Conservation (phyloP, 2,797 vertebrate species). For the Vespertilio murinus region DNA sequence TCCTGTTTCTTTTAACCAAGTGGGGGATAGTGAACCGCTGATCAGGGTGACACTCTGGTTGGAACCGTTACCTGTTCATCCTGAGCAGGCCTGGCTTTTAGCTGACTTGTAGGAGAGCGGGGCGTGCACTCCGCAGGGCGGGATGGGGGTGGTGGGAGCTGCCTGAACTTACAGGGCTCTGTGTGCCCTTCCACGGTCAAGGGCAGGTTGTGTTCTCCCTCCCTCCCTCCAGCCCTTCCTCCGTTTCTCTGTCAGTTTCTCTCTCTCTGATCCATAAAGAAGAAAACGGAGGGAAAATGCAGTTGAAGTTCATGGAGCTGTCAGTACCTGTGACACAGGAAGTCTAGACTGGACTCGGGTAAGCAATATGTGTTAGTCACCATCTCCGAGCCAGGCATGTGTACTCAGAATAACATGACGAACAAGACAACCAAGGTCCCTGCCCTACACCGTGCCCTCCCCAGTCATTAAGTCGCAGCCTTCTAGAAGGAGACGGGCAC, state of each 20-base stretch:
- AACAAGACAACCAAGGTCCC: rapidly evolving
- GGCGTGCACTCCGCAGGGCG: neutral
- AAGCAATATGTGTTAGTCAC: neutral
- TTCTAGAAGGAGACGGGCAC: neutral
- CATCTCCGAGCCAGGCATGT: neutral
- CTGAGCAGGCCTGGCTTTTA: neutral
- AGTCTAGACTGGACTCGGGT: neutral
- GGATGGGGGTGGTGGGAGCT: rapidly evolving
- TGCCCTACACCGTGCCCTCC: neutral
- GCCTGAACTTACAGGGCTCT: rapidly evolving
- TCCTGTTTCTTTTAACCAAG: neutral
- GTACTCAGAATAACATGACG: rapidly evolving
- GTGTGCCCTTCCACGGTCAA: rapidly evolving
- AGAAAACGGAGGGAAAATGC: neutral
- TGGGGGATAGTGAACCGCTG: no score
- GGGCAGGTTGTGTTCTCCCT: no score
- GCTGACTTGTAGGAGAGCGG: rapidly evolving
- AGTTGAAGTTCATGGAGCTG: neutral
- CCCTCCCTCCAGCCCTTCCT: neutral
- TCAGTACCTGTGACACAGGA: no score
- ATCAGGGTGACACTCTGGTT: no score
- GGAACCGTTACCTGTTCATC: neutral
- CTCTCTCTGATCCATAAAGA: neutral
- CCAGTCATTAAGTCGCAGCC: neutral
- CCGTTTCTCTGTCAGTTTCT: neutral